A percentile compares a stretch with the other conserved stretches of the same genome.
These are phyloP conservation scores for Anoplophora glabripennis DNA, from an alignment of 1,140 invertebrate species.

Conservation along the genomic window DNA sequence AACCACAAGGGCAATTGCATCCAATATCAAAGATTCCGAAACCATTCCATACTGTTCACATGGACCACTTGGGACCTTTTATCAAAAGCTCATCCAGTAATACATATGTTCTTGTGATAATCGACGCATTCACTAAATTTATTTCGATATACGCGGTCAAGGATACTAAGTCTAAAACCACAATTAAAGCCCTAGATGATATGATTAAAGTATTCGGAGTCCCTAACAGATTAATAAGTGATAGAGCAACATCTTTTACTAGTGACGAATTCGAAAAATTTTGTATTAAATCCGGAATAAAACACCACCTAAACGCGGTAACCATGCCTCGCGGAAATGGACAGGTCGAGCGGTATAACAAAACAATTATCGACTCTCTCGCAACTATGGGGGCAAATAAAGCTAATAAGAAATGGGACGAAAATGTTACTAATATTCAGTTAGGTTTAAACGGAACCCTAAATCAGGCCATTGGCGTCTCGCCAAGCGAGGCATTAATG, in stretches of 20 bases:
- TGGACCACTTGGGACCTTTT: slow-evolving; percentile 33
- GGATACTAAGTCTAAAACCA: slow-evolving; percentile 28
- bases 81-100: slow-evolving; percentile 31
- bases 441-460: slow-evolving; percentile 21
- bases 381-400: slow-evolving; percentile 24
- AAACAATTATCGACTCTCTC: slow-evolving; percentile 25
- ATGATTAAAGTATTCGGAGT: slow-evolving; percentile 26
- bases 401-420: slow-evolving; percentile 15
- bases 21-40: not conserved
- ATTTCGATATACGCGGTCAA: slow-evolving; percentile 27
- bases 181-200: slow-evolving; percentile 16
- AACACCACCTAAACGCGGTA: slow-evolving; percentile 29
- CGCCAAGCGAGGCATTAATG: not conserved
- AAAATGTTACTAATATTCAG: slow-evolving; percentile 24
- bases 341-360: slow-evolving; percentile 36
- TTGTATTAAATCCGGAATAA: slow-evolving; percentile 24
- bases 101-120: slow-evolving; percentile 35
- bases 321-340: slow-evolving; percentile 38
- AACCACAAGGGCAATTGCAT: no score
- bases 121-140: slow-evolving; percentile 39
- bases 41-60: slow-evolving; percentile 8
- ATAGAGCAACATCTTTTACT: slow-evolving; percentile 36
- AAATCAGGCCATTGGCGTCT: not conserved
- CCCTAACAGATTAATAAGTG: slow-evolving; percentile 33
- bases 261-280: slow-evolving; percentile 28